Evolutionary conservation across 2,797 vertebrate species (phyloP).

Genomic region (Neoniphon sammara): DNA sequence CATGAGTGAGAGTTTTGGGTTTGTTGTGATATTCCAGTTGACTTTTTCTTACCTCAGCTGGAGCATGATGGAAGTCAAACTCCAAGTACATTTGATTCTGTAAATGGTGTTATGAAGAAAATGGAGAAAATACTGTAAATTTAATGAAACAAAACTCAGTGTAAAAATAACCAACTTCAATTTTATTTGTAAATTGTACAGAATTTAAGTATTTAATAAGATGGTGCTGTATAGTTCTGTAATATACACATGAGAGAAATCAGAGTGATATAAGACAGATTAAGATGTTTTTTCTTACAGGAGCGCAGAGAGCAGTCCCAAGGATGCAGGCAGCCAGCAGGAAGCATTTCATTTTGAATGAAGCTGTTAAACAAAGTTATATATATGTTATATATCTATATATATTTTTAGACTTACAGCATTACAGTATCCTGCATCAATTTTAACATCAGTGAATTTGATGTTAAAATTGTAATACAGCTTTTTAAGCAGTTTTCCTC

Average conservation of each 20-base stretch:
- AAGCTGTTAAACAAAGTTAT: conserved; percentile 55
- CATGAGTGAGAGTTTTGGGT: not conserved
- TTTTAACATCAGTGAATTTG: conserved; percentile 13
- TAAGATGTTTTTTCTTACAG: conserved; percentile 61
- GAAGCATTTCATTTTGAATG: conserved; percentile 71
- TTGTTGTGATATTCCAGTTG: not conserved
- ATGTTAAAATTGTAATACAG: too few relatives aligned
- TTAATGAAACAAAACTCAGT: conserved; percentile 11
- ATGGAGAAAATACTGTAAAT: not conserved
- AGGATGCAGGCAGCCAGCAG: conserved; percentile 68
- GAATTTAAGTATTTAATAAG: conserved; percentile 10
- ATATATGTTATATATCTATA: not conserved
- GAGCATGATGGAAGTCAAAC: conserved; percentile 69
- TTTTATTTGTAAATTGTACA: not conserved
- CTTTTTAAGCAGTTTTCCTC: not conserved
- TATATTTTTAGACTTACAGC: not conserved
- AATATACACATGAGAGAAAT: not conserved
- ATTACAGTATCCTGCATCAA: not conserved
- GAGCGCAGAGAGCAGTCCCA: conserved; percentile 70
- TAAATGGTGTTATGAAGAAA: conserved; percentile 5
- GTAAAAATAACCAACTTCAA: conserved; percentile 1
- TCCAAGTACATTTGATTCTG: conserved; percentile 66
- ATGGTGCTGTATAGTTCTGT: not conserved
- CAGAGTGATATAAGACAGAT: not conserved
- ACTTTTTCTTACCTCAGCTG: conserved; percentile 53